These are phyloP conservation scores for Tridacna crocea DNA, from an alignment of 2,888 invertebrate species.

Conservation along the genomic window DNA sequence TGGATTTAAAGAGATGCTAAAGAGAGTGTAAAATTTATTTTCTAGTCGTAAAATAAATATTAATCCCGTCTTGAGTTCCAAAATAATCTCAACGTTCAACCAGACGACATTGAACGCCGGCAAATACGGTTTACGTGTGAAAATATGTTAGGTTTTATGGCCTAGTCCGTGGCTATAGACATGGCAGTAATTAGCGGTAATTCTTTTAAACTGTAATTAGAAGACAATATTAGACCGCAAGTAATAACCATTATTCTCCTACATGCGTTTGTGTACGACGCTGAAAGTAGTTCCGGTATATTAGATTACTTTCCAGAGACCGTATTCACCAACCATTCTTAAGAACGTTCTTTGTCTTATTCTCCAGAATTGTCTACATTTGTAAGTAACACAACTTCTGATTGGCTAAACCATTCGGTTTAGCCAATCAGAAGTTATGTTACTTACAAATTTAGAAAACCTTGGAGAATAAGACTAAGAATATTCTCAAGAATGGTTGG, in stretches of 20 bases:
- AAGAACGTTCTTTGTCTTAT: too few relatives aligned
- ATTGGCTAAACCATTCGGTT: too few relatives aligned
- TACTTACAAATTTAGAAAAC: too few relatives aligned
- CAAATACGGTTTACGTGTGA: conserved; percentile 54
- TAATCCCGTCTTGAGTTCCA: conserved; percentile 47
- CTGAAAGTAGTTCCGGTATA: background rate
- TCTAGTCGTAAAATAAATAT: conserved; percentile 57
- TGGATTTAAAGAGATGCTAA: conserved; percentile 53
- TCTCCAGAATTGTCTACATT: too few relatives aligned
- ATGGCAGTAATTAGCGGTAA: conserved; percentile 46
- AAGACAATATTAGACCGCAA: conserved; percentile 13
- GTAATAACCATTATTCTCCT: conserved; percentile 11
- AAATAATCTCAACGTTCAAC: conserved; percentile 21
- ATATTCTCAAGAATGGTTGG: too few relatives aligned
- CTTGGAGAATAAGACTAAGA: too few relatives aligned
- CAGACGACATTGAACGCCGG: conserved; percentile 22
- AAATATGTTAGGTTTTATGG: conserved; percentile 44
- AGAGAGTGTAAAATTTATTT: conserved; percentile 57
- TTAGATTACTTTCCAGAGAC: background rate
- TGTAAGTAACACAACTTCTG: too few relatives aligned
- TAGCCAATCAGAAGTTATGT: too few relatives aligned
- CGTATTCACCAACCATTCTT: too few relatives aligned
- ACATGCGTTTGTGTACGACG: background rate
- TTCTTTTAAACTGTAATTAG: conserved; percentile 49
- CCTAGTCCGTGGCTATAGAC: conserved; percentile 31